Evolutionary conservation across 92 coral and sea anemone genomes (phyloP).

Genomic region (Porites evermanni): DNA sequence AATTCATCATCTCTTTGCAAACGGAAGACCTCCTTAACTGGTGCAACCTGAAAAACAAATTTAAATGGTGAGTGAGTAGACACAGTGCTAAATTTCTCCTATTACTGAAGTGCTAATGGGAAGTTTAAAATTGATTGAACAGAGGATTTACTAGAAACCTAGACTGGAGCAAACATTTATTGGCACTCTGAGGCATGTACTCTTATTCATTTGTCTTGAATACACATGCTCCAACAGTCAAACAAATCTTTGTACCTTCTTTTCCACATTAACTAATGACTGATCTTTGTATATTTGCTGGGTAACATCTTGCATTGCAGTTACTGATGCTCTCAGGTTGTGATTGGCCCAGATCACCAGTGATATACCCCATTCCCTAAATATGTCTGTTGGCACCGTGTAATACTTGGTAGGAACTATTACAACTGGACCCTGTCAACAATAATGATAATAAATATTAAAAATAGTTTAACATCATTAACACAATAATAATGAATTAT

Average conservation of each 20-base stretch:
- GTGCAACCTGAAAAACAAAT: slow-evolving; percentile 77
- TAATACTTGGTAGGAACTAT: slow-evolving; percentile 98
- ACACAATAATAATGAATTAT: too few relatives aligned
- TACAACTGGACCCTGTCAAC: slow-evolving; percentile 90
- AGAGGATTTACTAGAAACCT: too few relatives aligned
- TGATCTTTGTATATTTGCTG: slow-evolving; percentile 95
- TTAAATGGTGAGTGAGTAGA: neutral
- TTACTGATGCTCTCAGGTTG: slow-evolving; percentile 93
- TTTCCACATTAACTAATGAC: slow-evolving; percentile 94
- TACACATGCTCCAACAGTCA: neutral
- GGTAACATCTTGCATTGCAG: slow-evolving; percentile 93
- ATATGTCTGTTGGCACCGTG: slow-evolving; percentile 93
- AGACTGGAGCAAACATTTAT: too few relatives aligned
- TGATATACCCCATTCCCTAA: slow-evolving; percentile 94
- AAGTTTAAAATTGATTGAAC: too few relatives aligned
- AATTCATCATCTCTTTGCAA: slow-evolving; percentile 94
- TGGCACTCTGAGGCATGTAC: too few relatives aligned
- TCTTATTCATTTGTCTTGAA: too few relatives aligned
- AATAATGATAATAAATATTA: too few relatives aligned
- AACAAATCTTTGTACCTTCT: slow-evolving; percentile 49
- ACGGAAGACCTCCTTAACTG: slow-evolving; percentile 95
- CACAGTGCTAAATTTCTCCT: too few relatives aligned
- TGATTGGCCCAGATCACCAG: slow-evolving; percentile 99
- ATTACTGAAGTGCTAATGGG: too few relatives aligned
- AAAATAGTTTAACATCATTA: too few relatives aligned